Percentiles rank a stretch among this genome's conserved stretches.
Evolutionary conservation across 2,797 vertebrate species (phyloP).

Genomic region (Poecilia picta): DNA sequence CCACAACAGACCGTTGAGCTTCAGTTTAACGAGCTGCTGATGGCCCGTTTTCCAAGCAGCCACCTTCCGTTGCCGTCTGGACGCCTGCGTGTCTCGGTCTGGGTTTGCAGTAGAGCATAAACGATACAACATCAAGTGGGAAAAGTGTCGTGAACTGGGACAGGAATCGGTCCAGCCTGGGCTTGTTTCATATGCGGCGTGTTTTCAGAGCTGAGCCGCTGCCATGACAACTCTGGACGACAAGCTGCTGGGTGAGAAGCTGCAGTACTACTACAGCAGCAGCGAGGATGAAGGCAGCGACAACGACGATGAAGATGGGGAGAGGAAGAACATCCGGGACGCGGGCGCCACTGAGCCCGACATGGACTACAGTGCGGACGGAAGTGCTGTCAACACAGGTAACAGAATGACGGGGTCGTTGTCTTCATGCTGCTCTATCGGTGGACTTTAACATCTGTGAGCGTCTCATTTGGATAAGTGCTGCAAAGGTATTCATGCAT

Average conservation of each 20-base stretch:
- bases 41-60: slow-evolving; percentile 45
- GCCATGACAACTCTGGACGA: slow-evolving; percentile 94
- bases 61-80: background rate
- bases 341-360: slow-evolving; percentile 73
- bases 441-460: background rate
- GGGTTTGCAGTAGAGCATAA: slow-evolving; percentile 33
- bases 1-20: slow-evolving; percentile 13
- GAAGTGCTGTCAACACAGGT: slow-evolving; percentile 95
- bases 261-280: slow-evolving; percentile 99
- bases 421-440: background rate
- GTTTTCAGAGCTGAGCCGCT: slow-evolving; percentile 43
- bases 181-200: background rate
- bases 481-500: background rate
- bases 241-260: slow-evolving; percentile 95
- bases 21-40: background rate
- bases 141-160: background rate
- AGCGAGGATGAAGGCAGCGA: slow-evolving; percentile 97
- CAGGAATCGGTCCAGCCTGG: background rate
- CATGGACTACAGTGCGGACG: slow-evolving; percentile 85
- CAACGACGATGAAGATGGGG: slow-evolving; percentile 85
- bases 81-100: slow-evolving; percentile 12
- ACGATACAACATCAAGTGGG: too few species aligned
- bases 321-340: slow-evolving; percentile 77
- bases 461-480: background rate
- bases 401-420: slow-evolving; percentile 1